These are phyloP conservation scores for Lasioglossum baleicum DNA, from an alignment of 1,140 invertebrate genomes.

Conservation along the genomic window DNA sequence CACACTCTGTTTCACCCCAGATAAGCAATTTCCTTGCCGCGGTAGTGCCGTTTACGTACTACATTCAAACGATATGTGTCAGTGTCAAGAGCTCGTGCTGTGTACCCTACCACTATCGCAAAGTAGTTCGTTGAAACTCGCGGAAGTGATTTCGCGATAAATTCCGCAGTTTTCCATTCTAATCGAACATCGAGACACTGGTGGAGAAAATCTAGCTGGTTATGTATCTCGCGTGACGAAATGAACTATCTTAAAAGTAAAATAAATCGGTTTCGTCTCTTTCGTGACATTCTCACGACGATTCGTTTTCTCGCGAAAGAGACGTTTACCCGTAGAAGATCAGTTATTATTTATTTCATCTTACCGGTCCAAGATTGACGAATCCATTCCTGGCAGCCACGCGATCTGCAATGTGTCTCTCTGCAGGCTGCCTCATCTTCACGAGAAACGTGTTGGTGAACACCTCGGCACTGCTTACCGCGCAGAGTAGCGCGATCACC, in stretches of 20 bases:
- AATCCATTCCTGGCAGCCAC: constrained; percentile 91
- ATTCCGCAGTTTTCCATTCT: not conserved
- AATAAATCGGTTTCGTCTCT: too few relatives aligned
- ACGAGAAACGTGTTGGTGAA: constrained; percentile 95
- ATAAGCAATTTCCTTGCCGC: constrained; percentile 27
- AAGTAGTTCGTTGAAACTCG: not conserved
- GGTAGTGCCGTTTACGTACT: not conserved
- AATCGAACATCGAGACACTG: too few relatives aligned
- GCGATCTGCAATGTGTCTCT: constrained; percentile 84
- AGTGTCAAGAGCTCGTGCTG: not conserved
- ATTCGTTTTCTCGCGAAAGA: too few relatives aligned
- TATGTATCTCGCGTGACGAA: too few relatives aligned
- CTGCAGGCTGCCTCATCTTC: constrained; percentile 86
- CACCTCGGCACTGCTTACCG: constrained; percentile 81
- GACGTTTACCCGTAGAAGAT: too few relatives aligned
- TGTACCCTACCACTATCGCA: not conserved
- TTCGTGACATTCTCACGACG: too few relatives aligned
- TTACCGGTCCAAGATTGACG: constrained; percentile 92
- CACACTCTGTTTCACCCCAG: constrained; percentile 24
- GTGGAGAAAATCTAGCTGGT: too few relatives aligned
- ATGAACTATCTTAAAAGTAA: too few relatives aligned
- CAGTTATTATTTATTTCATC: too few relatives aligned
- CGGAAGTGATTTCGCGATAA: not conserved
- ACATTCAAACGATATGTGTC: not conserved
- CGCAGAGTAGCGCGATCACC: constrained; percentile 49